Evolutionary conservation across 2,113 vertebrate species (phyloP).

Genomic region (Plecotus auritus): DNA sequence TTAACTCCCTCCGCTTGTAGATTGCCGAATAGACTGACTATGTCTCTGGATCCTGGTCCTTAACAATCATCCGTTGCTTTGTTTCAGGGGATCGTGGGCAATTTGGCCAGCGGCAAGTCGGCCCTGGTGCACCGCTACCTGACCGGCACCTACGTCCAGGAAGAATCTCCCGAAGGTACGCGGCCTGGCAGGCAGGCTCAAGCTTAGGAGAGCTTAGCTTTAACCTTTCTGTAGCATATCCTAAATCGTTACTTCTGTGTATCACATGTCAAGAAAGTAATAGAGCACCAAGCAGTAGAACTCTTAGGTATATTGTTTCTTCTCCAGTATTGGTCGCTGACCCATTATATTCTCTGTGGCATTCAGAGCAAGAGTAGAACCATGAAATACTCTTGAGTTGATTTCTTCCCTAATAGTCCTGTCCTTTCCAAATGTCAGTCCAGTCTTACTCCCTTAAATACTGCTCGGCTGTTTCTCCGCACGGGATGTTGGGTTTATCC

Average conservation of each 20-base stretch:
- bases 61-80: not conserved
- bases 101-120: conserved; percentile 97
- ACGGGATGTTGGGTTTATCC: not conserved
- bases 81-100: conserved; percentile 95
- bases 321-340: not conserved
- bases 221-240: fast-evolving
- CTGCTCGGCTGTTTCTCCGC: not conserved
- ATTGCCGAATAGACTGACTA: fast-evolving
- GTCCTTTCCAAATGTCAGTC: not conserved
- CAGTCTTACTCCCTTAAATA: not conserved
- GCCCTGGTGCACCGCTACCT: conserved; percentile 97
- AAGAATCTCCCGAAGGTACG: conserved; percentile 98
- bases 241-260: not conserved
- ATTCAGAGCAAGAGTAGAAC: fast-evolving
- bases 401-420: not conserved
- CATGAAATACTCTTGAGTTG: fast-evolving
- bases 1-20: not conserved
- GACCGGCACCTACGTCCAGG: conserved; percentile 97
- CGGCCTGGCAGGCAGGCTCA: fast-evolving
- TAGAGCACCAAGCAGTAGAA: not conserved
- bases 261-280: not conserved
- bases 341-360: not conserved
- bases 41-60: no score
- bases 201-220: not conserved
- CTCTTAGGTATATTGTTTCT: fast-evolving